Evolutionary conservation across 2,888 invertebrate species (phyloP), one percentile per base, ranked within the genome.

Genomic region (Sclerodermus sp.): DNA sequence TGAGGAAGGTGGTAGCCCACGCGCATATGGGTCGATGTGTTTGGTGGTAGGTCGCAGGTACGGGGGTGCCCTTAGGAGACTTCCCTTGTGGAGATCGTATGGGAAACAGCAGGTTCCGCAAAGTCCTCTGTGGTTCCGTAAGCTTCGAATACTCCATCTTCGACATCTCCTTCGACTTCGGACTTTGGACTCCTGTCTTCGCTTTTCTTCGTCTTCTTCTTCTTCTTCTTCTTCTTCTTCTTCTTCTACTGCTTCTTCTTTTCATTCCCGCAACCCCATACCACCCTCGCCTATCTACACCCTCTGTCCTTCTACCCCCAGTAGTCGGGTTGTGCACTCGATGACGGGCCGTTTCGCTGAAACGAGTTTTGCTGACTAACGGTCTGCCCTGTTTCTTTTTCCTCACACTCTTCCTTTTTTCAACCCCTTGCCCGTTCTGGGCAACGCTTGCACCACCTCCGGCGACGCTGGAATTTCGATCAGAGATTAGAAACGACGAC

Each of bases 301-400:
- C 10, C 37, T 13, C 14, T 36, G 4, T 12, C 30, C 42, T 34
- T 10, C 16, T 8, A n/a, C 32, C 43, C 3, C 9, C n/a, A n/a
- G n/a, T n/a, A n/a, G n/a, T n/a, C n/a, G n/a, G n/a, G n/a, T n/a
- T 16, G 37, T 29, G 32, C 36, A 53, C 39, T 47, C 51, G 54
- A 54, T 56, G 56, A 56, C 54, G 45, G 34, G 55, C 46, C 51
- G 51, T 48, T 55, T 43, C 42, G 48, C 36, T 39, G 45, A 45
- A 53, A 47, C 43, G 52, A 55, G 34, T 51, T 56, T 49, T 47
- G 57, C 57, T 56, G 57, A 57, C 53, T 53, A 58, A 53, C 57
- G 42, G 42, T 54, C 51, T 46, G 50, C 30, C 46, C 10, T 17
- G 49, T 47, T 47, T 47, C 42, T 41, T 53, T 34, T 41, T 18